Percentiles rank a stretch among this genome's conserved stretches.
Evolutionary conservation across 2,797 vertebrate species (phyloP).

Genomic region (Scomberomorus guttatus): DNA sequence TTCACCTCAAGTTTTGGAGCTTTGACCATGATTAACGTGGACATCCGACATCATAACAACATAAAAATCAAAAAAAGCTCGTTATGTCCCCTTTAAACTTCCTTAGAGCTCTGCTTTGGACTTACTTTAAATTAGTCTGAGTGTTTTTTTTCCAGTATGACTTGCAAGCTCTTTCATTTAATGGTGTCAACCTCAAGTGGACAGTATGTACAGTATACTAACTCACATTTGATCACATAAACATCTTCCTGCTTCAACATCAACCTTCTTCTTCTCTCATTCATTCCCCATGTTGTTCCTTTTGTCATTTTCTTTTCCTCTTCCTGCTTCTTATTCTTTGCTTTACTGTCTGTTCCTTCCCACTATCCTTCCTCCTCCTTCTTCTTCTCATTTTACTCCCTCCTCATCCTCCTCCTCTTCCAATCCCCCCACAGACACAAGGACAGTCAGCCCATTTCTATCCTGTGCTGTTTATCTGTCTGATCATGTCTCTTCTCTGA

Average conservation of each 20-base stretch:
- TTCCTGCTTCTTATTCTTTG: conserved; percentile 45
- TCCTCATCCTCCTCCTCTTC: conserved; percentile 10
- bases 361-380: not conserved
- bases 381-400: conserved; percentile 1
- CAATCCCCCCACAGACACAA: not conserved
- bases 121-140: no score
- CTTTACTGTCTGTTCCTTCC: conserved; percentile 16
- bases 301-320: conserved; percentile 43
- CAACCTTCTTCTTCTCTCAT: conserved; percentile 1
- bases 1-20: no score
- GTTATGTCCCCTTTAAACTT: no score
- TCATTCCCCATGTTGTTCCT: conserved; percentile 54
- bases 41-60: not conserved
- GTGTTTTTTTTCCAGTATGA: no score
- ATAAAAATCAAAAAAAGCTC: not conserved
- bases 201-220: no score
- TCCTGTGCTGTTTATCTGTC: not conserved
- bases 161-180: no score
- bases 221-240: no score
- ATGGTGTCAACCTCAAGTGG: no score
- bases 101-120: no score
- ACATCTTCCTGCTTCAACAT: not conserved
- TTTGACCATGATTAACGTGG: no score
- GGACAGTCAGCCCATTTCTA: conserved; percentile 3
- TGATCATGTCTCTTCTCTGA: conserved; percentile 4